These are phyloP conservation scores for Pituophis catenifer DNA, from an alignment of 2,113 vertebrate genomes.

Conservation along the genomic window DNA sequence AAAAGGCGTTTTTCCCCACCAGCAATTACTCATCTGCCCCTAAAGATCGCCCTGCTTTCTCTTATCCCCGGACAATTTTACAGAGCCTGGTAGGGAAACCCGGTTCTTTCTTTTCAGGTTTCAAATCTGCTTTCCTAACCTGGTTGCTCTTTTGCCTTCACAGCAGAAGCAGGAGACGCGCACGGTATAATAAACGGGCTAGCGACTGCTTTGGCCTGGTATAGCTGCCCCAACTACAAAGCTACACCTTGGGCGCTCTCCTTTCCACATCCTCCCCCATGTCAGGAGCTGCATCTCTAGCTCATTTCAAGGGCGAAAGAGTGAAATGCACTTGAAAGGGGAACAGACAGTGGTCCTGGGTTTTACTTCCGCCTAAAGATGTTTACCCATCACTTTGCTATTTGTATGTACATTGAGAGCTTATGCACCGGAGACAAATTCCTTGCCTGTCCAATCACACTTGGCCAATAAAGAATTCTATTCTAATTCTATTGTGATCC, in stretches of 20 bases:
- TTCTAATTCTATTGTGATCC: not conserved
- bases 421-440: not conserved
- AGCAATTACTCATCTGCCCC: not conserved
- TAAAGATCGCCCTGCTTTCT: not conserved
- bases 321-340: not conserved
- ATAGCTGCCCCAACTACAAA: not conserved
- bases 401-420: not conserved
- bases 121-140: not conserved
- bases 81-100: not conserved
- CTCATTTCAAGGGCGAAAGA: not conserved
- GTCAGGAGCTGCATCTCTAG: not conserved
- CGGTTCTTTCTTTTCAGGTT: not conserved
- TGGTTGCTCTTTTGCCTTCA: not conserved
- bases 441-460: not conserved
- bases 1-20: not conserved
- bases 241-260: not conserved
- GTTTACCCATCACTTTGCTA: not conserved
- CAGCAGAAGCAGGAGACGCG: not conserved
- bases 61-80: not conserved
- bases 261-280: not conserved
- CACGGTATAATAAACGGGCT: not conserved
- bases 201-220: not conserved
- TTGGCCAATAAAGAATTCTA: not conserved
- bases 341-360: not conserved
- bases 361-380: not conserved